Evolutionary conservation across 2,888 invertebrate genomes (phyloP), one percentile per base, ranked within the genome.

Genomic region (Carterocephalus palaemon): DNA sequence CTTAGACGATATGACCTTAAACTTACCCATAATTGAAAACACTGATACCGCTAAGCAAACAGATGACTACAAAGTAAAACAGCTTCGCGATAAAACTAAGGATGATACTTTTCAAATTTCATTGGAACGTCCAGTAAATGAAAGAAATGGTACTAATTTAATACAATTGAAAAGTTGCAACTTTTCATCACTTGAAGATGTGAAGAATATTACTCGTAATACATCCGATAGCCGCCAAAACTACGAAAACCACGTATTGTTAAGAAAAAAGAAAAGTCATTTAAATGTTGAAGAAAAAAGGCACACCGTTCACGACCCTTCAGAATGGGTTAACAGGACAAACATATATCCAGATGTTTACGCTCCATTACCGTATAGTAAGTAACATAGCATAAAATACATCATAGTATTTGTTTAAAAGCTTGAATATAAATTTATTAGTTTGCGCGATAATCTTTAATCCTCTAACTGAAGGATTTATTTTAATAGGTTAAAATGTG

Each of bases 281-380:
- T 13, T 51, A 38, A 67, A 62, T 52, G 57, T 54, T 33, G 64
- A 69, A 24, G 64, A 73, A 22, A 67, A 80, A 57, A 77, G 82
- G 20, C 82, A 85, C 54, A 79, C 82, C 10, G 50, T 82, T 32
- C 78, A 82, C 48, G 83, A 84, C 29, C 64, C 75, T 47, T 62
- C 70, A 7, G 75, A 81, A 47, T 85, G 85, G 85, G 74, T 63
- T 42, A 85, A 84, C 56, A 77, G 86, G 59, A 78, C 83, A 20
- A 70, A 89, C 56, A 88, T 90, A 68, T 89, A 92, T 76, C 92
- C 93, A 49, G 89, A 92, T 70, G 89, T 94, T 57, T 93, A 93
- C 73, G 92, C 92, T 53, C 92, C 92, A 56, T 88, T 90, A 57
- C 92, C 92, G 47, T 92, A 92, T 81, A 93, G 93, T 93, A 89